Evolutionary conservation across 2,888 invertebrate genomes (phyloP).

Genomic region (Acleris holmiana): DNA sequence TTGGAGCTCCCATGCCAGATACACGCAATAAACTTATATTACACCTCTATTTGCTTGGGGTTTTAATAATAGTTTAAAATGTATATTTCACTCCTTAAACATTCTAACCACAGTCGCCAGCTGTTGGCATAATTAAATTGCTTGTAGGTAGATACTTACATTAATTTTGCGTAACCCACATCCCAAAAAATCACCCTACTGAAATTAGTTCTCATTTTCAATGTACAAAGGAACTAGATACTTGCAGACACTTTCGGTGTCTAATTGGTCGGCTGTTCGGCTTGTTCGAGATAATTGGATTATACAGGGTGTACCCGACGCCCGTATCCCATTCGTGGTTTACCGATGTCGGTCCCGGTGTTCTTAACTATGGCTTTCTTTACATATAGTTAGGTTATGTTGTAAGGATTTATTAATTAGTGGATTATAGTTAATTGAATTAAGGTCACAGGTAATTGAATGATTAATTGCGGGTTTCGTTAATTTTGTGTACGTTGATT

Average conservation of each 20-base stretch:
- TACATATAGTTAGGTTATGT: slow-evolving; percentile 11
- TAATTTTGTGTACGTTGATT: slow-evolving; percentile 1
- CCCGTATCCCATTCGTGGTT: slow-evolving; percentile 50
- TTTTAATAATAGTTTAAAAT: too few relatives aligned
- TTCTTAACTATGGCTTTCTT: slow-evolving; percentile 33
- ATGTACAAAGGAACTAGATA: slow-evolving; percentile 31
- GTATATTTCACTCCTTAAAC: too few relatives aligned
- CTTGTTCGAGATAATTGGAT: slow-evolving; percentile 62
- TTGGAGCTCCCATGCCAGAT: too few relatives aligned
- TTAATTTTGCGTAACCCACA: too few relatives aligned
- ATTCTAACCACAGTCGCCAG: too few relatives aligned
- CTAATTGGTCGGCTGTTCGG: slow-evolving; percentile 60
- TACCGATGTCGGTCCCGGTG: slow-evolving; percentile 42
- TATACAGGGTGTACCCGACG: slow-evolving; percentile 55
- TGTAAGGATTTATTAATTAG: slow-evolving; percentile 36
- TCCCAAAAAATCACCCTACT: too few relatives aligned
- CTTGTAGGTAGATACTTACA: too few relatives aligned
- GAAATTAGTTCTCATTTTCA: slow-evolving; percentile 13
- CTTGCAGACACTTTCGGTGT: slow-evolving; percentile 53
- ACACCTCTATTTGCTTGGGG: too few relatives aligned
- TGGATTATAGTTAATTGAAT: slow-evolving; percentile 29
- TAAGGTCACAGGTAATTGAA: slow-evolving; percentile 21
- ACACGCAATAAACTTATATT: too few relatives aligned
- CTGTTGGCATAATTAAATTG: too few relatives aligned
- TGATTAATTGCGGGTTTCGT: slow-evolving; percentile 20